Percentiles rank a stretch among this genome's conserved stretches.
Conservation (phyloP, 2,888 invertebrate genomes). For the Chaetoderma sp. region DNA sequence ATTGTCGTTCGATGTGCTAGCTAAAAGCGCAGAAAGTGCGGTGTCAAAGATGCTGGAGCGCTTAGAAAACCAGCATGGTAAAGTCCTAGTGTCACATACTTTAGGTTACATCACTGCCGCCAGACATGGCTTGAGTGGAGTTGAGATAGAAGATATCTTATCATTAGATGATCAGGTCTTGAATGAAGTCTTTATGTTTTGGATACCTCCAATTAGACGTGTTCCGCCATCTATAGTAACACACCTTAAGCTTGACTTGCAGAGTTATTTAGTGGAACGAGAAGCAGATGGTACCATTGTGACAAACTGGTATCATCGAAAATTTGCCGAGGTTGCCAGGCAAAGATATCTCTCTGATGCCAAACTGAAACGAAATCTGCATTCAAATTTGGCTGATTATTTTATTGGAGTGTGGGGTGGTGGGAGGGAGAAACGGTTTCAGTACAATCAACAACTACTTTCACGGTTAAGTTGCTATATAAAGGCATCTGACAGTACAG, state of each 20-base stretch:
- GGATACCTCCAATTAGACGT: conserved; percentile 48
- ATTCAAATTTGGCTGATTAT: conserved; percentile 77
- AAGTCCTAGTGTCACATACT: conserved; percentile 38
- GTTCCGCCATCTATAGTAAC: conserved; percentile 49
- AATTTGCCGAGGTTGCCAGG: conserved; percentile 34
- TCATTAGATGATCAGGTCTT: conserved; percentile 44
- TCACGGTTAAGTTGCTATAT: background rate
- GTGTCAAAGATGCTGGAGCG: conserved; percentile 36
- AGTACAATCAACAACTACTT: conserved; percentile 8
- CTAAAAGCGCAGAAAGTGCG: background rate
- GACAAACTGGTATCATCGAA: conserved; percentile 42
- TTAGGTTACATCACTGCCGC: conserved; percentile 48
- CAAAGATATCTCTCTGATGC: conserved; percentile 26
- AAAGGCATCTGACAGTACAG: background rate
- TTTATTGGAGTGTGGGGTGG: conserved; percentile 34
- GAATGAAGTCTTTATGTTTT: conserved; percentile 42
- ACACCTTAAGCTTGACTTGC: conserved; percentile 38
- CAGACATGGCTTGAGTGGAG: conserved; percentile 43
- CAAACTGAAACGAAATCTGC: conserved; percentile 17
- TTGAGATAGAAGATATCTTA: conserved; percentile 45
- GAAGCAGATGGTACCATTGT: conserved; percentile 43
- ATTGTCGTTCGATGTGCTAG: background rate
- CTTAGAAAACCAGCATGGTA: conserved; percentile 42
- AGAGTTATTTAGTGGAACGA: conserved; percentile 44
- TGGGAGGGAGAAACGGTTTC: conserved; percentile 5